These are phyloP conservation scores for Paramormyrops kingsleyae DNA, from an alignment of 2,113 vertebrate species.

Conservation along the genomic window DNA sequence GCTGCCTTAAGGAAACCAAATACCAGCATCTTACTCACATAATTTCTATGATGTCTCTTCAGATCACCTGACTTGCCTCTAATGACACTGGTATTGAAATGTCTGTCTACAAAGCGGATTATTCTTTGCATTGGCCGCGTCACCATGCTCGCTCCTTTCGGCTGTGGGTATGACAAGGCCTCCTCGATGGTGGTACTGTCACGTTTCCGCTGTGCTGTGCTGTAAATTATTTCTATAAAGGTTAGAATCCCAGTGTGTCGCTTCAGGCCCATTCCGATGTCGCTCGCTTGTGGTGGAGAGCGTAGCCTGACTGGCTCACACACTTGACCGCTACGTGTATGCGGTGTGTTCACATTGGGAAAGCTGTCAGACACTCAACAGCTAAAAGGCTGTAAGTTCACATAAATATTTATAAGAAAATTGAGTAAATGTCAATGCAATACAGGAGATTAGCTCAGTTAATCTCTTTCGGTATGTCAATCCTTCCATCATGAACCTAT, in stretches of 20 bases:
- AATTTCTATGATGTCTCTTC: not conserved
- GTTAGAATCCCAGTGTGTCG: not conserved
- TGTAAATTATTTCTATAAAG: not conserved
- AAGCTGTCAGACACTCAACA: not conserved
- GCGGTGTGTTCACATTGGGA: not conserved
- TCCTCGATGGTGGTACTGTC: not conserved
- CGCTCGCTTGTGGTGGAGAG: too few relatives aligned
- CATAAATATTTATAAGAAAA: not conserved
- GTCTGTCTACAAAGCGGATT: not conserved
- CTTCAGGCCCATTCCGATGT: not conserved
- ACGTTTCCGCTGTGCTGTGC: not conserved
- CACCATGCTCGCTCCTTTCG: not conserved
- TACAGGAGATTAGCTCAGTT: not conserved
- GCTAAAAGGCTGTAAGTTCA: not conserved
- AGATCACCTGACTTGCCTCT: not conserved
- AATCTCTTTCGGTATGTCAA: not conserved
- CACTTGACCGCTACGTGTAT: not conserved
- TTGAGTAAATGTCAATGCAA: not conserved
- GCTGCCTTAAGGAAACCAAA: not conserved
- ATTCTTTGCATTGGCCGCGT: not conserved
- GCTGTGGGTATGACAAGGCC: not conserved
- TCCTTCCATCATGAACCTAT: not conserved
- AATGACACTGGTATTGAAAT: not conserved
- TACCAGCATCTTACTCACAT: not conserved
- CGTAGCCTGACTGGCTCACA: not conserved